phyloP scores from a whole-genome alignment of 2,888 invertebrate genomes.

The Troides helena region DNA sequence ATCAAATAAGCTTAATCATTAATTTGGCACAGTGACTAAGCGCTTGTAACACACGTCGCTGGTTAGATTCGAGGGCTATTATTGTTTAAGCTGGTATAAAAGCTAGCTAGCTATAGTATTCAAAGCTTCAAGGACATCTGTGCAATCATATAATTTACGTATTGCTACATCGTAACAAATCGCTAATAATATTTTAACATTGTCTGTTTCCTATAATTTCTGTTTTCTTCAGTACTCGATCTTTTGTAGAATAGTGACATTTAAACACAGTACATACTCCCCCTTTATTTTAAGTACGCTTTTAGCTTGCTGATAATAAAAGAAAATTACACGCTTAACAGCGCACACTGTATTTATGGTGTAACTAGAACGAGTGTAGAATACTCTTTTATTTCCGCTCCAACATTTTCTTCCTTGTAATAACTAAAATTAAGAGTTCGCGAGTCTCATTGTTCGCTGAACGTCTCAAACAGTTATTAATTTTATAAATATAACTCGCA shows the following conservation, averaged over 20 bases:
- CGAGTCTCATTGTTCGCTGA: not conserved
- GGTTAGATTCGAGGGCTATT: no score
- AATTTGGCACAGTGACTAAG: no score
- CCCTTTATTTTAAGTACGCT: not conserved
- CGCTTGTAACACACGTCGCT: no score
- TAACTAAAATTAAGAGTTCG: not conserved
- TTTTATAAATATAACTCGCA: not conserved
- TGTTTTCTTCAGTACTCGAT: not conserved
- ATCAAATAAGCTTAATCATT: no score
- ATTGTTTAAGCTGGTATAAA: no score
- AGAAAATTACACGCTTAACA: not conserved
- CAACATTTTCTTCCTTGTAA: not conserved
- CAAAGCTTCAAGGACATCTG: no score
- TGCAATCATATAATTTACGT: no score
- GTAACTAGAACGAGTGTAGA: not conserved
- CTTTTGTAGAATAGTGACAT: not conserved
- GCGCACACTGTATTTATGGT: not conserved
- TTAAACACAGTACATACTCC: not conserved
- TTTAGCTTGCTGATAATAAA: conserved; percentile 3
- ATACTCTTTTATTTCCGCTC: not conserved
- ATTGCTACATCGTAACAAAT: no score
- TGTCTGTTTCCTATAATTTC: no score
- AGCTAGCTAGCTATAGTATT: no score
- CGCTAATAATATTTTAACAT: no score
- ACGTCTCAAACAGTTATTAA: not conserved